Percentiles rank a stretch among this genome's conserved stretches.
phyloP scores from a whole-genome alignment of 2,888 invertebrate genomes.

The Polymixis flavicincta region DNA sequence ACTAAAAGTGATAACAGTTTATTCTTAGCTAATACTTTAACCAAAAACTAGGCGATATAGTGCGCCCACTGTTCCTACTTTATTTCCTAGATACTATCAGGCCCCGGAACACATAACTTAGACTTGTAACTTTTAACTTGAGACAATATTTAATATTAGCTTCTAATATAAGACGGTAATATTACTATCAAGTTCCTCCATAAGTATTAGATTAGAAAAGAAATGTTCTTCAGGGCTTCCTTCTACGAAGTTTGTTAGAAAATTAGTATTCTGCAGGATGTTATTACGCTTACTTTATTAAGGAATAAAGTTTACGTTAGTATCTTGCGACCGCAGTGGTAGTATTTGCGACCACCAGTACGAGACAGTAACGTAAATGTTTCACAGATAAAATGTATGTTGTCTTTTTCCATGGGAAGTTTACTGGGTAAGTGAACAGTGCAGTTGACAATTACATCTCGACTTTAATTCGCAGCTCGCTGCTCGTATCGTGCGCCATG shows the following conservation, averaged over 20 bases:
- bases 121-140: constrained; percentile 60
- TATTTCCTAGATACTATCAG: constrained; percentile 44
- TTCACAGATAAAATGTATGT: constrained; percentile 8
- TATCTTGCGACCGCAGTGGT: not conserved
- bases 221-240: constrained; percentile 1
- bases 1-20: not conserved
- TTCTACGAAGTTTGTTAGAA: constrained; percentile 4
- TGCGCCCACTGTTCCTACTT: constrained; percentile 28
- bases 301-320: not conserved
- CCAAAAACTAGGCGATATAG: constrained; percentile 26
- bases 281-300: not conserved
- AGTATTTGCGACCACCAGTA: too few species aligned
- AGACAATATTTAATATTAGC: constrained; percentile 54
- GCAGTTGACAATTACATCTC: constrained; percentile 32
- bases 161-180: constrained; percentile 44
- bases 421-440: constrained; percentile 15
- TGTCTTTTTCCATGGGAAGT: constrained; percentile 12
- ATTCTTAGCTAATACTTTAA: constrained; percentile 24
- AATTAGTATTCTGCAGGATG: constrained; percentile 17
- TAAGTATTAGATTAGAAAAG: constrained; percentile 50
- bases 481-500: constrained; percentile 33
- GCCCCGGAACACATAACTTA: constrained; percentile 46
- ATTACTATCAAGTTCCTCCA: constrained; percentile 35
- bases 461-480: constrained; percentile 30
- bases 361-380: not conserved